These are phyloP conservation scores for Bujurquina vittata DNA, from an alignment of 2,113 vertebrate genomes.

Conservation along the genomic window DNA sequence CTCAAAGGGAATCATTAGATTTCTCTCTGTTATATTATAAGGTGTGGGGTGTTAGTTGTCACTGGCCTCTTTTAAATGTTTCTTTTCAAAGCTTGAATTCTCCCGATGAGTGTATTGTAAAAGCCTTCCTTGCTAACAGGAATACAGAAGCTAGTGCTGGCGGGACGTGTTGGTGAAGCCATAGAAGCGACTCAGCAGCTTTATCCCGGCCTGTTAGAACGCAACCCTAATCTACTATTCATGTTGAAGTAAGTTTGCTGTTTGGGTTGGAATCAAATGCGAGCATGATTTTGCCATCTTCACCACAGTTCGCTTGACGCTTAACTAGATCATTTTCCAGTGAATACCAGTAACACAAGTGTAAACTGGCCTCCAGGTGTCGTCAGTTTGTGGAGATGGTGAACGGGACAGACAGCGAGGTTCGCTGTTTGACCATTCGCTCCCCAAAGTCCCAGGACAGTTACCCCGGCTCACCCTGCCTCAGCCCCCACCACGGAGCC, in stretches of 20 bases:
- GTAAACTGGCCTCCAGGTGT: conserved; percentile 80
- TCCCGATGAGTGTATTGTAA: background rate
- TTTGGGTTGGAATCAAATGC: background rate
- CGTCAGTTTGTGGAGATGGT: conserved; percentile 99
- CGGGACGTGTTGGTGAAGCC: conserved; percentile 95
- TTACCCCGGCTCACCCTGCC: conserved; percentile 91
- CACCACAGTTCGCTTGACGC: background rate
- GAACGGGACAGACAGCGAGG: conserved; percentile 97
- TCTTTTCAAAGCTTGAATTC: background rate
- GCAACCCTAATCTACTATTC: conserved; percentile 97
- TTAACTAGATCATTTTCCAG: background rate
- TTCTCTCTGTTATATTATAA: conserved; percentile 4
- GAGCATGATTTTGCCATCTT: background rate
- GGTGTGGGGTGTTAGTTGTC: background rate
- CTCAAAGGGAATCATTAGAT: background rate
- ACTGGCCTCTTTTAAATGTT: background rate
- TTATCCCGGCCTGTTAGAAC: conserved; percentile 95
- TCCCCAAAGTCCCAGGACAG: conserved; percentile 97
- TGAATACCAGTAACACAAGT: background rate
- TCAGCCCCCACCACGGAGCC: conserved; percentile 91
- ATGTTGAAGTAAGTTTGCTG: conserved; percentile 93
- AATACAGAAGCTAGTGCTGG: conserved; percentile 98
- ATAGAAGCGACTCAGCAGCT: conserved; percentile 95
- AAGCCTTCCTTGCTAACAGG: conserved; percentile 73
- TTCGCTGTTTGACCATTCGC: conserved; percentile 90